phyloP scores from a whole-genome alignment of 2,888 invertebrate genomes.

The Dendrolimus pini region DNA sequence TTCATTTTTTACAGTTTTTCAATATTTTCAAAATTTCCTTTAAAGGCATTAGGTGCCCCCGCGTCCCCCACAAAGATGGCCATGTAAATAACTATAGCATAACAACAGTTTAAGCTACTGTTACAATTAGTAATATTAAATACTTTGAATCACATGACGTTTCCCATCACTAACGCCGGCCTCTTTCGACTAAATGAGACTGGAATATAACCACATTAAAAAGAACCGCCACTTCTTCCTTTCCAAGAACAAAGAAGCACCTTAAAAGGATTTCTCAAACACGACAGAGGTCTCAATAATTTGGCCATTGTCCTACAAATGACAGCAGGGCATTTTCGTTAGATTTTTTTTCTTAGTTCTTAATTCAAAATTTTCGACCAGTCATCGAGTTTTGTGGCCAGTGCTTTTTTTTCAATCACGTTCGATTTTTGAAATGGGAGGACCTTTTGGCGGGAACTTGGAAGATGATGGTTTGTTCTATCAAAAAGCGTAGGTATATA shows the following conservation, averaged over 20 bases:
- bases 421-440: background rate
- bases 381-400: background rate
- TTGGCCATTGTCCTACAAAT: background rate
- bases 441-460: background rate
- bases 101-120: too few relatives aligned
- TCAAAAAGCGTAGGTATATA: too few relatives aligned
- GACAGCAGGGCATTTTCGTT: background rate
- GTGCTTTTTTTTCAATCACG: background rate
- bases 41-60: too few relatives aligned
- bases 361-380: background rate
- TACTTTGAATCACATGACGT: background rate
- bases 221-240: background rate
- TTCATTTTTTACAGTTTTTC: too few relatives aligned
- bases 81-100: too few relatives aligned
- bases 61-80: too few relatives aligned
- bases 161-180: background rate
- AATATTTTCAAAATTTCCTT: too few relatives aligned
- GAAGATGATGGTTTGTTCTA: too few relatives aligned
- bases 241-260: background rate
- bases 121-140: too few relatives aligned
- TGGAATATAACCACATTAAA: background rate
- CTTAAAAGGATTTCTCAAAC: background rate
- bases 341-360: background rate
- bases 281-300: background rate
- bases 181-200: background rate